Conservation (phyloP, 2,113 vertebrate species). For the Oreochromis niloticus region DNA sequence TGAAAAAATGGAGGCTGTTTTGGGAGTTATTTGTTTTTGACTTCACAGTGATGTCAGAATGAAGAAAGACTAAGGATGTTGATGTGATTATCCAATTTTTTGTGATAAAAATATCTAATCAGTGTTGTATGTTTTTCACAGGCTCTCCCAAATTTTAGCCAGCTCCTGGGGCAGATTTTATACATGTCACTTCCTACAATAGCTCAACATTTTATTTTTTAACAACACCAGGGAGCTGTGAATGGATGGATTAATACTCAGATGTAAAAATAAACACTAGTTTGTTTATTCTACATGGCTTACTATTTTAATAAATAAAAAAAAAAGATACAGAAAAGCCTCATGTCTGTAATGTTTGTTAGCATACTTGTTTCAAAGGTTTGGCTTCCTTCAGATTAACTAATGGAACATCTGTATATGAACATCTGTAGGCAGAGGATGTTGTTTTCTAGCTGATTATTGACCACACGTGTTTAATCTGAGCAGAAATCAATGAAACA, state of each 20-base stretch:
- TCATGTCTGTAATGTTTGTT: background rate
- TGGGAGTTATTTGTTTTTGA: background rate
- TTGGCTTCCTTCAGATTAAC: background rate
- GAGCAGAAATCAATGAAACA: background rate
- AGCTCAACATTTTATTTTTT: background rate
- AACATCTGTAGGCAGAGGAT: background rate
- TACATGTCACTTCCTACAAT: background rate
- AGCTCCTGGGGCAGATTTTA: background rate
- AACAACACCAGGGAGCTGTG: background rate
- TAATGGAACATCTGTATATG: background rate
- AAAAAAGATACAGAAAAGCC: background rate
- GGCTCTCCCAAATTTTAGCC: background rate
- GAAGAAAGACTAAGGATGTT: background rate
- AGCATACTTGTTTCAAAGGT: background rate
- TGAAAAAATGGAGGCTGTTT: background rate
- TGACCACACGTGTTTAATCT: background rate
- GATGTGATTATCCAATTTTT: background rate
- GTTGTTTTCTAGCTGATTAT: background rate
- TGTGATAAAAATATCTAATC: background rate
- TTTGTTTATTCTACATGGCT: background rate
- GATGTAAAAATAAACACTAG: background rate
- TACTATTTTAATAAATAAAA: background rate
- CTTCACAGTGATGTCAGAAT: background rate
- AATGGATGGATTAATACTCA: background rate
- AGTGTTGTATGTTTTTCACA: background rate